A percentile compares a stretch with the other conserved stretches of the same genome.
These are phyloP conservation scores for Euborellia annulipes DNA, from an alignment of 1,140 invertebrate genomes.

Conservation along the genomic window DNA sequence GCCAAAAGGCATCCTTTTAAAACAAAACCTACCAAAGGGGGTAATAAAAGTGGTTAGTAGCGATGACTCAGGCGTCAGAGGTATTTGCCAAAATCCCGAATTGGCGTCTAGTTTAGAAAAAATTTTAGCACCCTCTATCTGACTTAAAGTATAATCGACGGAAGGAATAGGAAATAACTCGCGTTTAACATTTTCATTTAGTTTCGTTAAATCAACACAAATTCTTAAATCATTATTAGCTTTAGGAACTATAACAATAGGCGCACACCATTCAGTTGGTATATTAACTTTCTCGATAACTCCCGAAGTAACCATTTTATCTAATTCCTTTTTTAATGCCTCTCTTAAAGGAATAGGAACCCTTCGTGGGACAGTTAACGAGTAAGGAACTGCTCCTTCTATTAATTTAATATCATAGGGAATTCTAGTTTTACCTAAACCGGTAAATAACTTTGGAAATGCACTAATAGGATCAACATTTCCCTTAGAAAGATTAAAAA, in stretches of 20 bases:
- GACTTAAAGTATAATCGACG: slow-evolving; percentile 12
- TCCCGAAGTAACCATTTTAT: no score
- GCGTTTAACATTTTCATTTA: slow-evolving; percentile 20
- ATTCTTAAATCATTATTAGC: slow-evolving; percentile 21
- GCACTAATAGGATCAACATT: no score
- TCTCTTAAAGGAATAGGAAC: no score
- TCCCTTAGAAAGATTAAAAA: no score
- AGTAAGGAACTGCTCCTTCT: no score
- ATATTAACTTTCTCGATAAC: slow-evolving; percentile 21
- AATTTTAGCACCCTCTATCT: slow-evolving; percentile 14
- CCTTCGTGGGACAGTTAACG: no score
- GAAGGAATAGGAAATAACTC: slow-evolving; percentile 12
- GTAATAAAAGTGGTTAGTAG: slow-evolving; percentile 24
- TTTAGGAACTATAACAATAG: slow-evolving; percentile 27
- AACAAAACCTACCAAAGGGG: slow-evolving; percentile 22
- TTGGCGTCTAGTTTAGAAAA: slow-evolving; percentile 22
- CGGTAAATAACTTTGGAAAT: no score
- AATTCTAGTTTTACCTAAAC: no score
- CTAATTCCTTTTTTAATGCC: no score
- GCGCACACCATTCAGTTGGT: slow-evolving; percentile 26
- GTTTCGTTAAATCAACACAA: slow-evolving; percentile 24
- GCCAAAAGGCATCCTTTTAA: slow-evolving; percentile 24
- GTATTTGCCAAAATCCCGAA: slow-evolving; percentile 23
- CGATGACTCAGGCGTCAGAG: slow-evolving; percentile 19
- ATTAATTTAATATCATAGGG: no score